phyloP scores from a whole-genome alignment of 2,797 vertebrate genomes.

The Melanotaenia parkinsoni region DNA sequence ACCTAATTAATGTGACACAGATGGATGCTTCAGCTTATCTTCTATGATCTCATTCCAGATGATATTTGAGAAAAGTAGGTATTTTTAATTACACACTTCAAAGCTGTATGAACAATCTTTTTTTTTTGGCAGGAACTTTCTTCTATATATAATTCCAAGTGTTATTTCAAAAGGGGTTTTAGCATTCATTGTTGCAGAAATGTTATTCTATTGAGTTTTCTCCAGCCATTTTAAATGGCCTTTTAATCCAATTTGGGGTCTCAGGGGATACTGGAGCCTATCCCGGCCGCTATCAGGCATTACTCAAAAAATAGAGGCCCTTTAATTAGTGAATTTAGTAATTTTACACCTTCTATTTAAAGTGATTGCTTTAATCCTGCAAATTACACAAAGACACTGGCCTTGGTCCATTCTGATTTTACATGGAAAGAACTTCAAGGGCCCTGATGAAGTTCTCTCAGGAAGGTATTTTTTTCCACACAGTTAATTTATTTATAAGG shows the following conservation, averaged over 20 bases:
- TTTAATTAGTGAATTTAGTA: background rate
- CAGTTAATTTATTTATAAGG: conserved; percentile 58
- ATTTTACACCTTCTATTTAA: background rate
- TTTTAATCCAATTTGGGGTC: background rate
- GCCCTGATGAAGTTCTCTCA: conserved; percentile 26
- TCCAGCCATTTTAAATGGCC: background rate
- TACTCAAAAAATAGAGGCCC: background rate
- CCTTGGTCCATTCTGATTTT: conserved; percentile 14
- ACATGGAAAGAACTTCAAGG: conserved; percentile 27
- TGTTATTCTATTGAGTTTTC: conserved; percentile 20
- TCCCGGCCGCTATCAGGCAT: background rate
- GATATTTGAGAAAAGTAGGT: conserved; percentile 58
- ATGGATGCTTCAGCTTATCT: conserved; percentile 58
- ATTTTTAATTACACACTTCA: conserved; percentile 16
- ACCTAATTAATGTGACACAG: conserved; percentile 69
- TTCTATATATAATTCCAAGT: background rate
- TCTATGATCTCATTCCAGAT: conserved; percentile 50
- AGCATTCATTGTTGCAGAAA: conserved; percentile 15
- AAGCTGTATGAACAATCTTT: background rate
- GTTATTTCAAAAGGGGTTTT: background rate
- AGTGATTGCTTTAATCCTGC: background rate
- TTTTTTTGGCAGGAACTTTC: background rate
- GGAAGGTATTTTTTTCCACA: conserved; percentile 39
- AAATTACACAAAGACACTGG: conserved; percentile 1
- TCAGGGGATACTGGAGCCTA: background rate